These are phyloP conservation scores for Taenaris catops DNA, from an alignment of 2,888 invertebrate genomes.

Conservation along the genomic window DNA sequence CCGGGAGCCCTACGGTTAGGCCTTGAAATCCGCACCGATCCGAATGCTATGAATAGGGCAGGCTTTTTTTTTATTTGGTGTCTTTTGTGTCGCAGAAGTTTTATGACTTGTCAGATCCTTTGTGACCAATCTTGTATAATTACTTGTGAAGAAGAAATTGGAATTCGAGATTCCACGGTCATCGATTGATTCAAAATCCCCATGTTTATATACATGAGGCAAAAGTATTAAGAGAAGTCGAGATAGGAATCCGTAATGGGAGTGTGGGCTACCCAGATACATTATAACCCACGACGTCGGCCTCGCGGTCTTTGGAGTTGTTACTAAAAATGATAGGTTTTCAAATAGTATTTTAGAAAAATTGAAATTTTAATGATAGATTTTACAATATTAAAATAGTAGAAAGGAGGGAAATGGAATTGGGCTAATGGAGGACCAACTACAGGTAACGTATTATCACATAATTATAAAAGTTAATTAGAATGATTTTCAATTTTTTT, in stretches of 20 bases:
- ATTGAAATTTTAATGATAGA: too few relatives aligned
- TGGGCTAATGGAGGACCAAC: too few relatives aligned
- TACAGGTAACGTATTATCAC: too few relatives aligned
- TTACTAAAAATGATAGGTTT: too few relatives aligned
- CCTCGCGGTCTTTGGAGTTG: too few relatives aligned
- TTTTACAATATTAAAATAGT: too few relatives aligned
- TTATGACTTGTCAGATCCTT: slow-evolving; percentile 24
- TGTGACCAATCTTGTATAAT: slow-evolving; percentile 17
- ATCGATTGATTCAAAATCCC: slow-evolving; percentile 16
- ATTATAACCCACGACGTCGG: too few relatives aligned
- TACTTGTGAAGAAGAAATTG: slow-evolving; percentile 13
- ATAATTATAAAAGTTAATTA: too few relatives aligned
- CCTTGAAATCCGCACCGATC: slow-evolving; percentile 49
- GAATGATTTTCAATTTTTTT: too few relatives aligned
- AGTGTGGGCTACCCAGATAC: too few relatives aligned
- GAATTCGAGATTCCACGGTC: slow-evolving; percentile 16
- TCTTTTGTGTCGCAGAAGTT: slow-evolving; percentile 24
- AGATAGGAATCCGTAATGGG: neutral
- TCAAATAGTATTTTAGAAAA: too few relatives aligned
- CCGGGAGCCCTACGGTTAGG: slow-evolving; percentile 51
- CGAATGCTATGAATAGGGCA: slow-evolving; percentile 46
- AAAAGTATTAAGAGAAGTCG: slow-evolving; percentile 3
- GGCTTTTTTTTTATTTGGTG: slow-evolving; percentile 22
- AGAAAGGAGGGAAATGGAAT: too few relatives aligned
- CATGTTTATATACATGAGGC: slow-evolving; percentile 21